Evolutionary conservation across 1,140 invertebrate species (phyloP), one percentile per base, ranked within the genome.

Genomic region (Neomicropteryx cornuta): DNA sequence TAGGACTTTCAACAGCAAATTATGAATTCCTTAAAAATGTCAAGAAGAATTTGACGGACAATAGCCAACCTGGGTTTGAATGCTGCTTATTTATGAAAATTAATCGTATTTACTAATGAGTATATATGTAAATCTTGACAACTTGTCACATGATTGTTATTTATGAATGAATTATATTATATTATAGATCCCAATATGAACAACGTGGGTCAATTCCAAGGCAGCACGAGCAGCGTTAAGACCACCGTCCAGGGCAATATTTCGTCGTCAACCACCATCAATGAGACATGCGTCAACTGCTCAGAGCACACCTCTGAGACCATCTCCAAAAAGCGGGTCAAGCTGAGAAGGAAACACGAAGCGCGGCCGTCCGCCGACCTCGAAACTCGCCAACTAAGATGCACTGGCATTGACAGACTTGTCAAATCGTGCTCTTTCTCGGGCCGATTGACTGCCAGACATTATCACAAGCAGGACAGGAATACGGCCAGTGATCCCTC

Each of bases 381-480:
- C 14, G 45, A 47, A 22, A 44, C 21, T 14, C 36, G 39, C 18
- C 39, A 44, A 29, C 22, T 39, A 8, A 16, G 35, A 8, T 20
- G 39, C 41, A 37, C 49, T 53, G 39, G 57, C 6, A 53, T 53
- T 42, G 52, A 49, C 47, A 45, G 52, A 33, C 55, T 80, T n/a
- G 71, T 76, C 3, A 81, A 80, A 53, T 78, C 76, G 1, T 71
- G 71, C 14, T 79, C 77, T 6, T 81, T 82, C 53, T 77, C 77
- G 24, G 77, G 75, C 8, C 59, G 66, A 50, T 55, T 66, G 18
- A 66, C 64, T 37, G 66, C 65, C n/a, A 71, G 69, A 39, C 68
- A 69, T 20, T 62, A 63, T 30, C 55, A 67, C 13, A 67, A 63
- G 40, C 53, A 62, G 20, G 75, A 79, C 40, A 62, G 70, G 41